These are phyloP conservation scores for Sebastes cheni DNA, from an alignment of 2,797 vertebrate genomes.

Conservation along the genomic window DNA sequence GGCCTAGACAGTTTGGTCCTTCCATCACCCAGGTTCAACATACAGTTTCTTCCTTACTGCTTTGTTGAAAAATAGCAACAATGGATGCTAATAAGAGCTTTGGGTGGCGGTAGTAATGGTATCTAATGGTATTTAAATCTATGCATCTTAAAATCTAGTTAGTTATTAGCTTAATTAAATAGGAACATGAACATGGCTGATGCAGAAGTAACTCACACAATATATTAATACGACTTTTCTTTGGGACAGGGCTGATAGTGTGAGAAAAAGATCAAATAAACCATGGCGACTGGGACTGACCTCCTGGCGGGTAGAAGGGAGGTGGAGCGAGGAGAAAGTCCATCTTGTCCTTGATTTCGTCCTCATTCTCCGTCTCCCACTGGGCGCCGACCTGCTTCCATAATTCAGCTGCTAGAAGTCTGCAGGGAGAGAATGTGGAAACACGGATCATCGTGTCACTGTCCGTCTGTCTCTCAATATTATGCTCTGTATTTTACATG, in stretches of 20 bases:
- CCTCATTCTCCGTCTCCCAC: slow-evolving; percentile 97
- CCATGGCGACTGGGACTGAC: slow-evolving; percentile 75
- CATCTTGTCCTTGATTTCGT: slow-evolving; percentile 95
- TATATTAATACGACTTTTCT: neutral
- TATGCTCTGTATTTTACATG: neutral
- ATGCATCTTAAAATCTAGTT: slow-evolving; percentile 22
- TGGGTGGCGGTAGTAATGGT: neutral
- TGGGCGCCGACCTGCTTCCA: slow-evolving; percentile 91
- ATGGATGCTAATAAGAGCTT: slow-evolving; percentile 23
- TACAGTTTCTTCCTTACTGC: neutral
- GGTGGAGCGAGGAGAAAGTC: slow-evolving; percentile 86
- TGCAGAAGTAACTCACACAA: neutral
- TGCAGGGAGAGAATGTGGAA: slow-evolving; percentile 54
- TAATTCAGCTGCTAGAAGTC: slow-evolving; percentile 84
- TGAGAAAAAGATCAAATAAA: neutral
- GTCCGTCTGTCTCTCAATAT: neutral
- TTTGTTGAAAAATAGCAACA: slow-evolving; percentile 29
- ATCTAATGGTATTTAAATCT: slow-evolving; percentile 1
- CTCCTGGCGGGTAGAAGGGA: slow-evolving; percentile 85
- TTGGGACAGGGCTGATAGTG: neutral
- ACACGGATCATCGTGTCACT: neutral
- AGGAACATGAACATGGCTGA: neutral
- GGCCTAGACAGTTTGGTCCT: neutral
- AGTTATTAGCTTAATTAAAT: slow-evolving; percentile 1
- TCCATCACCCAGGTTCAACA: neutral